phyloP scores from a whole-genome alignment of 2,797 vertebrate species.

The Gadopsis bispinosus region DNA sequence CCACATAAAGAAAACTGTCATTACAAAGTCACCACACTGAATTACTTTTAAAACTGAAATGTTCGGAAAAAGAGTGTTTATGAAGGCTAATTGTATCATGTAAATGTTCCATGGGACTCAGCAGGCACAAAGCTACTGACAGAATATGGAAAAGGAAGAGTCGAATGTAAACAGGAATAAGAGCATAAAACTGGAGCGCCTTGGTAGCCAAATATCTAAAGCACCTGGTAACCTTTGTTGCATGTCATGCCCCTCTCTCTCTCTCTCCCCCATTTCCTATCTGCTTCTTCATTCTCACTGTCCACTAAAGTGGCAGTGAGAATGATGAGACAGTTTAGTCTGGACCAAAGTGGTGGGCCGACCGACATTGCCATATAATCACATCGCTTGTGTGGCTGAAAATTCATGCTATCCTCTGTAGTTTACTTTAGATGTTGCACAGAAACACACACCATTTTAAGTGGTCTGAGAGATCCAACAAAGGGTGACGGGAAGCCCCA shows the following conservation, averaged over 20 bases:
- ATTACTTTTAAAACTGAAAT: not conserved
- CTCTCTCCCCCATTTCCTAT: no score
- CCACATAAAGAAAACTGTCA: not conserved
- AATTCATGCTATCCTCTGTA: not conserved
- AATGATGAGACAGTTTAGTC: not conserved
- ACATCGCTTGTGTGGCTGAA: not conserved
- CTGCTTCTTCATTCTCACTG: no score
- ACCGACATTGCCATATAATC: not conserved
- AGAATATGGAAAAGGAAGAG: not conserved
- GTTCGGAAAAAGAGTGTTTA: not conserved
- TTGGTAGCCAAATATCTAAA: no score
- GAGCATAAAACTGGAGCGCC: no score
- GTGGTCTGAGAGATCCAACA: constrained; percentile 91
- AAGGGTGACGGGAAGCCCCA: constrained; percentile 91
- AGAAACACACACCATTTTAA: constrained; percentile 89
- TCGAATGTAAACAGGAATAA: not conserved
- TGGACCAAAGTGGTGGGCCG: not conserved
- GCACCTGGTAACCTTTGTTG: no score
- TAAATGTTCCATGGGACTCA: not conserved
- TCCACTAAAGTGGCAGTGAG: no score
- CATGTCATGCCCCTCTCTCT: no score
- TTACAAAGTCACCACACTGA: not conserved
- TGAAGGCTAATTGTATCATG: not conserved
- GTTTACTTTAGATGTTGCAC: not conserved
- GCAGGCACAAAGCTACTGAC: no score